A percentile compares a stretch with the other conserved stretches of the same genome.
phyloP scores from a whole-genome alignment of 2,113 vertebrate genomes.

The Ochotona curzoniae region DNA sequence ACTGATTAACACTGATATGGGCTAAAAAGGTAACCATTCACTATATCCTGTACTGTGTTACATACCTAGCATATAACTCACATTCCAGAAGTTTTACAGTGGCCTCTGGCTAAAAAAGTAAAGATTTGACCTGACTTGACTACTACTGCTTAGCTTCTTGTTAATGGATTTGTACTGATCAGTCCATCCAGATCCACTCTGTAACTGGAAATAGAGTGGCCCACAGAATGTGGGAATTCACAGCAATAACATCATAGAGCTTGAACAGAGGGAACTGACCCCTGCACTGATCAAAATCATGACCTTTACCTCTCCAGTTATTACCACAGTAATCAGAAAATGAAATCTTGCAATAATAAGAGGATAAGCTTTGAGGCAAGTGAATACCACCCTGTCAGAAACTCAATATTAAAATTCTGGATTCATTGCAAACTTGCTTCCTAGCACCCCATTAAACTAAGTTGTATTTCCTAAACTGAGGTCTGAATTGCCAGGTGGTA shows the following conservation, averaged over 20 bases:
- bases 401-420: constrained; percentile 27
- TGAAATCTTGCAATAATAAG: constrained; percentile 6
- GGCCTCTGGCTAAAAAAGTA: not conserved
- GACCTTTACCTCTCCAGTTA: constrained; percentile 4
- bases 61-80: not conserved
- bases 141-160: not conserved
- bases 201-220: constrained; percentile 15
- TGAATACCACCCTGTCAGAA: constrained; percentile 46
- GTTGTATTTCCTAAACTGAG: constrained; percentile 50
- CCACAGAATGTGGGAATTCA: not conserved
- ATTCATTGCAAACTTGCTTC: constrained; percentile 25
- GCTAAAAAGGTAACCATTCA: not conserved
- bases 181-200: not conserved
- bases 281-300: not conserved
- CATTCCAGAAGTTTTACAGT: constrained; percentile 27
- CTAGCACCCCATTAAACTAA: constrained; percentile 54
- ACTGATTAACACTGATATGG: not conserved
- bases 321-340: constrained; percentile 36
- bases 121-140: not conserved
- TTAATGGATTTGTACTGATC: not conserved
- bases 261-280: constrained; percentile 35
- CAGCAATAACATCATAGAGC: not conserved
- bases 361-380: constrained; percentile 23
- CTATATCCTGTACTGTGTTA: not conserved
- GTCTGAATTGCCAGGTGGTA: constrained; percentile 47